A percentile compares a stretch with the other conserved stretches of the same genome.
Conservation (phyloP, 53 echinoderm and acorn worm genomes). For the Holothuria leucospilota region DNA sequence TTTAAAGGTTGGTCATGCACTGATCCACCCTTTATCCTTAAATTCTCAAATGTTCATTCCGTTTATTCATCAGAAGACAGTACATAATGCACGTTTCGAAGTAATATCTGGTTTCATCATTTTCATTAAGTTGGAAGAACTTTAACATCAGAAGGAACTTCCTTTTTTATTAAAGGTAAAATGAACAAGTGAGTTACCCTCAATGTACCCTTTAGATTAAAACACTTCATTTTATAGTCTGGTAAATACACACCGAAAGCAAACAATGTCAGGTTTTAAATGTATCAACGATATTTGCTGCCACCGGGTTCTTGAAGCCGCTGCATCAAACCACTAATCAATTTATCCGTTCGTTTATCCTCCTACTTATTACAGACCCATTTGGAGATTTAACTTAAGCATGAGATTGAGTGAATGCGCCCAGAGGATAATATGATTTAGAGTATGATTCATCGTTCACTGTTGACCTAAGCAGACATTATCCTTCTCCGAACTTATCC, state of each 20-base stretch:
- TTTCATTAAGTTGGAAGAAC: too few species aligned
- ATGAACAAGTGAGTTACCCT: not conserved
- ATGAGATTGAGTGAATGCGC: conserved; percentile 25
- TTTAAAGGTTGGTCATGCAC: too few species aligned
- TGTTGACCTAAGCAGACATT: conserved; percentile 44
- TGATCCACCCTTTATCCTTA: too few species aligned
- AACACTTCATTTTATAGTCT: conserved; percentile 14
- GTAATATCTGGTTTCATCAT: too few species aligned
- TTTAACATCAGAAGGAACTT: too few species aligned
- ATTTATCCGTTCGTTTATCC: conserved; percentile 36
- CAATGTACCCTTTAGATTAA: conserved; percentile 7
- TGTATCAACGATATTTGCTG: conserved; percentile 29
- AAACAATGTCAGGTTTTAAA: conserved; percentile 17
- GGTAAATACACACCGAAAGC: not conserved
- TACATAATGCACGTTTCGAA: too few species aligned
- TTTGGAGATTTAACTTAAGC: conserved; percentile 29
- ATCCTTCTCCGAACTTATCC: not conserved
- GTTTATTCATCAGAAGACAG: too few species aligned
- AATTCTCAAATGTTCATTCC: too few species aligned
- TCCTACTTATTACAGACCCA: conserved; percentile 43
- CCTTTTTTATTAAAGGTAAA: not conserved
- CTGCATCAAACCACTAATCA: conserved; percentile 25
- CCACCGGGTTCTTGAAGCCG: not conserved
- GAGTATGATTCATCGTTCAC: conserved; percentile 37
- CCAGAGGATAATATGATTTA: conserved; percentile 43